Evolutionary conservation across 2,113 vertebrate species (phyloP), one percentile per base, ranked within the genome.

Genomic region (Bufo gargarizans): DNA sequence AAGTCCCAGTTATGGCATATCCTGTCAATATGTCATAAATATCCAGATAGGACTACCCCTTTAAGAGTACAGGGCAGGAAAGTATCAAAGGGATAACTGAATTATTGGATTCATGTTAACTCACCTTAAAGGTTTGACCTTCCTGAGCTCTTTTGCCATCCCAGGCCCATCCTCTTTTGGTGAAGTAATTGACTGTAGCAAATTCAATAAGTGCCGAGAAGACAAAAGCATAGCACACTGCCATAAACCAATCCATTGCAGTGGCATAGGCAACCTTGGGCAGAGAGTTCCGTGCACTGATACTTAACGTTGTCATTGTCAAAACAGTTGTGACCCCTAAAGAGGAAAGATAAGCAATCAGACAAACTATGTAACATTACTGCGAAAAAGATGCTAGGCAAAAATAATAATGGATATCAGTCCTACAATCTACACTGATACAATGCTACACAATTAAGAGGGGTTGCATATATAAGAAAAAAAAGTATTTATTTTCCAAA

Each of bases 191-290:
- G 93, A 99, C 98, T 0, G 98, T 99, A 85, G 98, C 98, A 91
- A 99, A 99, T 91, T 99, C 98, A 81, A 99, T 99, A 95, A 99
- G 96, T 83, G 98, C 98, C 91, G 98, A 99, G 96, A 99, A 99
- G 92, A 99, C 98, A 92, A 99, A 99, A 93, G 98, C 97, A 90
- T 99, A 99, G 95, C 98, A 99, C 92, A 99, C 98, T 8, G 98
- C 98, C 96, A 99, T 99, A 96, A 99, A 99, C 98, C 98, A 99
- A 95, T 99, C 98, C 98, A 99, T 99, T 94, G 98, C 98, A 20
- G 98, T 99, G 92, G 98, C 98, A 7, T 99, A 99, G 79, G 98
- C 98, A 94, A 99, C 98, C 92, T 99, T 99, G 90, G 98, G 98
- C 88, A 99, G 95, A 12, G 98, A 99, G 94, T 99, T 99, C 95